Evolutionary conservation across 2,888 invertebrate species (phyloP), one percentile per base, ranked within the genome.

Genomic region (Augochlorella aurata): DNA sequence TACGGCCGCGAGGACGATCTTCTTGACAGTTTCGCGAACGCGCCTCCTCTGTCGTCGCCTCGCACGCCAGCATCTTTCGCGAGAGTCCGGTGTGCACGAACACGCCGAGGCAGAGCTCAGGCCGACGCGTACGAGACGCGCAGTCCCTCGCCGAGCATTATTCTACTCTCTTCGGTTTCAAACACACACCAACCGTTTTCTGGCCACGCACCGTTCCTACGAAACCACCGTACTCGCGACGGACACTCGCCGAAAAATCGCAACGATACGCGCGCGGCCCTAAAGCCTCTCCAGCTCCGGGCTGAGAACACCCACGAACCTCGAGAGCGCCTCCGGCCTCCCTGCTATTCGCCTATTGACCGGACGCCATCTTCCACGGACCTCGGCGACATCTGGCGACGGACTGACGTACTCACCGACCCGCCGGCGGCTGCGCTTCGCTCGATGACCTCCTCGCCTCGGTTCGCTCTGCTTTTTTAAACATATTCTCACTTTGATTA

Each of bases 341-440:
- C 78, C 85, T 86, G 82, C 86, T 87, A 82, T 85, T 86, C 88
- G 87, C 83, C 89, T 92, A 92, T 92, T 90, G 92, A 92, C 91
- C 91, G 91, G 85, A 85, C 90, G 90, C 90, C 90, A 88, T 88
- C 77, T 88, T 87, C 78, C 54, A 29, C 21, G 66, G 58, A 21
- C 21, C 12, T 0, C 0, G 2, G 3, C 79, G 87, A 54, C 87
- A 83, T 68, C 87, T 79, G 0, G 0, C 63, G 50, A 44, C 44
- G n/a, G 8, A 69, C 12, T 9, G 21, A 2, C 18, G 38, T 75
- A 45, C 47, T 18, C 0, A 0, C 24, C 16, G 8, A 61, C 14
- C 4, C 38, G 14, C 12, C 14, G 14, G 16, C 2, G 18, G 14
- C 4, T 49, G 61, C 74, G 50, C 61, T 61, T 70, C 12, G 49